These are phyloP conservation scores for Hippoglossus hippoglossus DNA, from an alignment of 2,797 vertebrate species.

Conservation along the genomic window DNA sequence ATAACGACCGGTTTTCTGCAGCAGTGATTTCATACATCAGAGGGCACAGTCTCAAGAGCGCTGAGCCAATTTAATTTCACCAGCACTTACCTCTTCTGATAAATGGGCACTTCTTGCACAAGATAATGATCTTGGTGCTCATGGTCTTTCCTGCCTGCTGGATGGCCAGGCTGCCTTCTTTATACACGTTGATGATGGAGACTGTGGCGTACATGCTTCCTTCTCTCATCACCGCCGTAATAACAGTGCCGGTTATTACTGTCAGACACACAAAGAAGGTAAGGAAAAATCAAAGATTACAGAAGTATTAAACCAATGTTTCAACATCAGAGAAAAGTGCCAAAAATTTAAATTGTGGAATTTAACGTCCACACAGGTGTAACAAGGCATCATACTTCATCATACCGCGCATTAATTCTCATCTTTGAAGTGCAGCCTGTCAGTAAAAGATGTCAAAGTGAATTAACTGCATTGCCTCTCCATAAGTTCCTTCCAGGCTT, in stretches of 20 bases:
- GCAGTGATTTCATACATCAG: neutral
- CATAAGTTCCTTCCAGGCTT: conserved; percentile 16
- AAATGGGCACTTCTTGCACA: conserved; percentile 96
- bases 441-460: conserved; percentile 27
- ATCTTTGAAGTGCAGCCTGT: conserved; percentile 17
- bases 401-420: conserved; percentile 10
- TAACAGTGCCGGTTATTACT: conserved; percentile 95
- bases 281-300: neutral
- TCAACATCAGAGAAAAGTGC: neutral
- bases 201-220: conserved; percentile 92
- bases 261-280: conserved; percentile 26
- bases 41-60: neutral
- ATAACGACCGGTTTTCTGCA: neutral
- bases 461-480: conserved; percentile 17
- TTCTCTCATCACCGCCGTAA: conserved; percentile 85
- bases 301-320: too few species aligned
- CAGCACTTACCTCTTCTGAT: conserved; percentile 92
- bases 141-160: conserved; percentile 98
- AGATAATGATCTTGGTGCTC: conserved; percentile 93
- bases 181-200: conserved; percentile 96
- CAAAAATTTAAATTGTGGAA: neutral
- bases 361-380: neutral
- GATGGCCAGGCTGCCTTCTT: conserved; percentile 93
- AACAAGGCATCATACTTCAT: neutral
- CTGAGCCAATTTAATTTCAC: neutral